Conservation (phyloP, 2,113 vertebrate species). For the Notechis scutatus region DNA sequence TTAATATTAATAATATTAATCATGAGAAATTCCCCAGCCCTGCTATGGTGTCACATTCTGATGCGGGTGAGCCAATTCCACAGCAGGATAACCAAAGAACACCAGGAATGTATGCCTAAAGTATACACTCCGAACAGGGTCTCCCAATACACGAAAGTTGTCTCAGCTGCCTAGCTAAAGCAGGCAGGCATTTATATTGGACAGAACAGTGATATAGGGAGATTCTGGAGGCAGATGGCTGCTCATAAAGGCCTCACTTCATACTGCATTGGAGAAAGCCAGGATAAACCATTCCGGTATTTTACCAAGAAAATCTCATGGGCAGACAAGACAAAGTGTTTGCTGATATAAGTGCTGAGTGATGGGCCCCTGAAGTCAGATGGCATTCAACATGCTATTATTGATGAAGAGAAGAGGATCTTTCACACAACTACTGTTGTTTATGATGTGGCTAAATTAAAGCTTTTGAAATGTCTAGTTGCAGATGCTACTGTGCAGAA, state of each 20-base stretch:
- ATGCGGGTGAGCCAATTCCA: not conserved
- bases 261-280: not conserved
- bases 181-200: not conserved
- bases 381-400: not conserved
- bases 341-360: not conserved
- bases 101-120: not conserved
- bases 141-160: not conserved
- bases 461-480: not conserved
- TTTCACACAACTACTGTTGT: not conserved
- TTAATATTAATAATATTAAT: not conserved
- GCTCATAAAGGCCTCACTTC: not conserved
- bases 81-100: not conserved
- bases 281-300: not conserved
- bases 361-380: not conserved
- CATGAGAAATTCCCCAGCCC: not conserved
- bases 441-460: not conserved
- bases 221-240: not conserved
- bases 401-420: not conserved
- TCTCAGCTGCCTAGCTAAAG: not conserved
- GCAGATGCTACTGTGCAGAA: not conserved
- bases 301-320: not conserved
- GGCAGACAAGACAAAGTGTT: not conserved
- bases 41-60: not conserved
- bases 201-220: not conserved
- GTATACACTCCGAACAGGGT: not conserved